Percentiles rank a stretch among this genome's conserved stretches.
These are phyloP conservation scores for Periparus ater DNA, from an alignment of 2,797 vertebrate species.

Conservation along the genomic window DNA sequence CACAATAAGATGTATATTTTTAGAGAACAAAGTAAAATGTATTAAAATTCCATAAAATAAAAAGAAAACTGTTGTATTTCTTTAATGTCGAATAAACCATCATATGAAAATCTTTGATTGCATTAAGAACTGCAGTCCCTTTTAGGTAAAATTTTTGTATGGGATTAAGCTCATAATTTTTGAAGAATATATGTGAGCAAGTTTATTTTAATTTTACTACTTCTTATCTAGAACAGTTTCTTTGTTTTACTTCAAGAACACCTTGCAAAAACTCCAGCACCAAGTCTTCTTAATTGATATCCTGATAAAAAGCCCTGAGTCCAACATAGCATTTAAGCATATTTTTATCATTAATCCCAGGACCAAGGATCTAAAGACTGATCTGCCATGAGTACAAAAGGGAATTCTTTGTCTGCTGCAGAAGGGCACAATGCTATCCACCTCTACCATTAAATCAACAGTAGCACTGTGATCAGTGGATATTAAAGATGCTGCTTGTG, in stretches of 20 bases:
- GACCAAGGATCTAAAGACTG: background rate
- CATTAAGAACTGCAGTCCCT: background rate
- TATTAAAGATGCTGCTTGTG: background rate
- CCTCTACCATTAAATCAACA: background rate
- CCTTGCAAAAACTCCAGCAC: background rate
- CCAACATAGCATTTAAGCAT: background rate
- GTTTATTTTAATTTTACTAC: background rate
- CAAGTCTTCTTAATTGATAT: background rate
- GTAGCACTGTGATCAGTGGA: fast-evolving
- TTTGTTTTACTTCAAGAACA: background rate
- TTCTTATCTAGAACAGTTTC: background rate
- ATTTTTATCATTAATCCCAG: background rate
- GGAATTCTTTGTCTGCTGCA: background rate
- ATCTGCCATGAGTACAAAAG: background rate
- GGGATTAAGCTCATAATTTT: background rate
- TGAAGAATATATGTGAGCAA: background rate
- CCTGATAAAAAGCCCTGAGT: background rate
- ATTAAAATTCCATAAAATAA: background rate
- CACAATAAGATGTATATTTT: background rate
- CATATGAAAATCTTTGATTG: background rate
- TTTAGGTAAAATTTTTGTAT: background rate
- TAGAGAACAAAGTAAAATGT: background rate
- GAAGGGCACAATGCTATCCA: background rate
- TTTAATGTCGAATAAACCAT: background rate
- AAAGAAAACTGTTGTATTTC: background rate